Percentiles rank a stretch among this genome's conserved stretches.
phyloP scores from a whole-genome alignment of 2,113 vertebrate species.

The Axis porcinus region DNA sequence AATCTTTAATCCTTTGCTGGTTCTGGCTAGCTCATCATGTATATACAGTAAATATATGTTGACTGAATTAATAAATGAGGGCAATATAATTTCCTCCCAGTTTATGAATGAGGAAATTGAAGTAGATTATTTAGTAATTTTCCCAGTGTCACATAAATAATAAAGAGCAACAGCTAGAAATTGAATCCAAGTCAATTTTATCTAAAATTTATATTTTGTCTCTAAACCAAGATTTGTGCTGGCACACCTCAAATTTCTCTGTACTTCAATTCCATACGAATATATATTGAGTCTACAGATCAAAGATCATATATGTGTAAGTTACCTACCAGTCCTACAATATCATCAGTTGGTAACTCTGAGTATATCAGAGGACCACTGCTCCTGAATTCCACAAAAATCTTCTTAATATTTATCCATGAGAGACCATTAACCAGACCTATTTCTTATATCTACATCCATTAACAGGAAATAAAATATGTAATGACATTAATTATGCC shows the following conservation, averaged over 20 bases:
- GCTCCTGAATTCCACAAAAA: neutral
- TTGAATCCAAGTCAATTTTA: neutral
- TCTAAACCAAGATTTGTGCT: neutral
- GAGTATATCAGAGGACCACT: neutral
- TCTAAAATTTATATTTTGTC: neutral
- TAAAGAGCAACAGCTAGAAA: neutral
- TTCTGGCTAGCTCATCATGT: neutral
- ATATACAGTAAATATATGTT: neutral
- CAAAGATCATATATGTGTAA: accelerated
- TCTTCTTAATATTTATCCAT: neutral
- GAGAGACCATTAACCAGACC: neutral
- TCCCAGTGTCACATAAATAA: neutral
- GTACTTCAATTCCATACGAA: neutral
- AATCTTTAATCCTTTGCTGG: neutral
- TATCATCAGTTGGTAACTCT: neutral
- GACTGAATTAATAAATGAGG: neutral
- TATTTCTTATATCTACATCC: neutral
- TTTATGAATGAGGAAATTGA: neutral
- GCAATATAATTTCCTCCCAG: neutral
- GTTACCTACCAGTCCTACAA: neutral
- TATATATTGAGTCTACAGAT: neutral
- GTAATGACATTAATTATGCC: neutral
- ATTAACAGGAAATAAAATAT: neutral
- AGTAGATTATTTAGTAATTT: neutral
- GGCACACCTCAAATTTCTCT: neutral